phyloP scores from a whole-genome alignment of 1,140 invertebrate genomes.

The Aphaenogaster floridana region DNA sequence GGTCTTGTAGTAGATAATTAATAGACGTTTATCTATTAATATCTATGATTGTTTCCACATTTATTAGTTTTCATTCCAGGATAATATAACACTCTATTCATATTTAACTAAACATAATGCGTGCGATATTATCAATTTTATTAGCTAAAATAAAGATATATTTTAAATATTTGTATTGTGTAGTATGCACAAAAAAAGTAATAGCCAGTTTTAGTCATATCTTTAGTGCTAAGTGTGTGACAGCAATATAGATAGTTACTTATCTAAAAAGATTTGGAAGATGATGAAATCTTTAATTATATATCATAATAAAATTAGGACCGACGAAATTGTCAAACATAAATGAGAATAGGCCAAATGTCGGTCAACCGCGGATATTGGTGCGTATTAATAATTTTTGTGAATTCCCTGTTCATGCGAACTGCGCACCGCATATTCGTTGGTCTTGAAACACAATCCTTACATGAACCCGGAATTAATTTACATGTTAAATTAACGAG shows the following conservation, averaged over 20 bases:
- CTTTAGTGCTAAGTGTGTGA: neutral
- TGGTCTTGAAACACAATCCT: no score
- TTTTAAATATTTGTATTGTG: conserved; percentile 9
- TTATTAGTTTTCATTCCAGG: neutral
- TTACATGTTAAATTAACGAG: no score
- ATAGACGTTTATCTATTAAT: no score
- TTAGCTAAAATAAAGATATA: neutral
- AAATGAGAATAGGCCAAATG: no score
- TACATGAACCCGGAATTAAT: no score
- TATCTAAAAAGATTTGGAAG: neutral
- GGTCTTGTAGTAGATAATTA: conserved; percentile 4
- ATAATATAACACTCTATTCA: neutral
- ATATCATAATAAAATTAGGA: no score
- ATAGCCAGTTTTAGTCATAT: neutral
- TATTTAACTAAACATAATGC: neutral
- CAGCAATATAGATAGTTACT: neutral
- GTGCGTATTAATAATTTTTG: no score
- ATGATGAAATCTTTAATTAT: neutral
- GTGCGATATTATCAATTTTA: neutral
- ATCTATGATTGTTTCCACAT: neutral
- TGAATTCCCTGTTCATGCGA: no score
- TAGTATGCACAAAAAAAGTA: neutral
- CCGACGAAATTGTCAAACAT: no score
- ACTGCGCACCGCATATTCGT: no score
- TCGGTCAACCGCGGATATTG: no score